These are phyloP conservation scores for Hirtodrosophila cameraria DNA, from an alignment of 2,888 invertebrate genomes.

Conservation along the genomic window DNA sequence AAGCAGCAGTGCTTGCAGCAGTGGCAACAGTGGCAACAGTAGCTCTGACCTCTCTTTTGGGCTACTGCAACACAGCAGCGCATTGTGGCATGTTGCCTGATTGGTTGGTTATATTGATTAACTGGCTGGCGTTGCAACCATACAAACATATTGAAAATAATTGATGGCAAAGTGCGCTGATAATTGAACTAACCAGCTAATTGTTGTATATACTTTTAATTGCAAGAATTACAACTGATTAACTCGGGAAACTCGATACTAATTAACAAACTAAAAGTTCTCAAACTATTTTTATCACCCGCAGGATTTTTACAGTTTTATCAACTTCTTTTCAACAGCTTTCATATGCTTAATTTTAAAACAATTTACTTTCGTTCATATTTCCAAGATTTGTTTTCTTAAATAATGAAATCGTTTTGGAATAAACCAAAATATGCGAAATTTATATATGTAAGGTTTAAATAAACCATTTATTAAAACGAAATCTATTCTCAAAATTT, in stretches of 20 bases:
- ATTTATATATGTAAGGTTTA: too few species aligned
- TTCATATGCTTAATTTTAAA: too few species aligned
- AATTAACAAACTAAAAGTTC: slow-evolving; percentile 9
- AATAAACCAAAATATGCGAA: too few species aligned
- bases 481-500: too few species aligned
- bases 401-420: too few species aligned
- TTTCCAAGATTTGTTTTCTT: too few species aligned
- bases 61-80: slow-evolving; percentile 23
- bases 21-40: slow-evolving; percentile 11
- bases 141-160: slow-evolving; percentile 6
- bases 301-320: too few species aligned
- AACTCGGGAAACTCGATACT: slow-evolving; percentile 18
- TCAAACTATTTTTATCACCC: too few species aligned
- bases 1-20: not conserved
- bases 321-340: too few species aligned
- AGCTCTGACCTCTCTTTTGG: slow-evolving; percentile 11
- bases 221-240: slow-evolving; percentile 43
- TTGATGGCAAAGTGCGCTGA: slow-evolving; percentile 1
- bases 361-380: too few species aligned
- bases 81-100: slow-evolving; percentile 38
- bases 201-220: slow-evolving; percentile 40
- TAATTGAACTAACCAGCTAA: slow-evolving; percentile 27
- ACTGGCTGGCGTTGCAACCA: slow-evolving; percentile 15
- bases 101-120: slow-evolving; percentile 35
- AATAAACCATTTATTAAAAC: too few species aligned